Percentiles rank a stretch among this genome's conserved stretches.
Evolutionary conservation across 2,797 vertebrate species (phyloP).

Genomic region (Channa striata): DNA sequence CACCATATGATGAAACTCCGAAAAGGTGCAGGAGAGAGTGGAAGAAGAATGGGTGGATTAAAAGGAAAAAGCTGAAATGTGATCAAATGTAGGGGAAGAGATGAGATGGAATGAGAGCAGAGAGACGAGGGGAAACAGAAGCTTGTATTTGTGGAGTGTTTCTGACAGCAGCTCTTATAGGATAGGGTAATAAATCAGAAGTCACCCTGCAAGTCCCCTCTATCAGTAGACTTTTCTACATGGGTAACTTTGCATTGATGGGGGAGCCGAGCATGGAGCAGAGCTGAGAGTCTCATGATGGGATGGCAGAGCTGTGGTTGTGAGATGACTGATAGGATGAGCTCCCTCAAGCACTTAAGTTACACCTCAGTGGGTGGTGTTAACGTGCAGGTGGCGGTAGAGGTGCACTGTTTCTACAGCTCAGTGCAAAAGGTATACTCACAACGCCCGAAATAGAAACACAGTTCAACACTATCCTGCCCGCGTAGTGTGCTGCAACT

Average conservation of each 20-base stretch:
- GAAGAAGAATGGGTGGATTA: constrained; percentile 47
- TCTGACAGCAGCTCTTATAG: constrained; percentile 54
- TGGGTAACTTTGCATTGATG: constrained; percentile 68
- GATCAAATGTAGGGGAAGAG: constrained; percentile 49
- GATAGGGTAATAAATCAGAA: constrained; percentile 69
- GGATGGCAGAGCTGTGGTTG: constrained; percentile 57
- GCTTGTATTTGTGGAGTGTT: constrained; percentile 31
- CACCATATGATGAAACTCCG: constrained; percentile 12
- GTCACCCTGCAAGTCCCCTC: constrained; percentile 59
- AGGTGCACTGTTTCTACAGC: constrained; percentile 21
- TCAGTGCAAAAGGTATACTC: constrained; percentile 29
- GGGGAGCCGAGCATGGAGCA: constrained; percentile 63
- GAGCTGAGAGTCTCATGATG: constrained; percentile 66
- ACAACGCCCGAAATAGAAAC: constrained; percentile 32
- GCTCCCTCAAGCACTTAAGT: constrained; percentile 61
- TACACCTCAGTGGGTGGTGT: constrained; percentile 65
- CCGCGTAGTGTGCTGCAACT: constrained; percentile 16
- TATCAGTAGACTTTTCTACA: constrained; percentile 74
- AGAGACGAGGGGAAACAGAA: constrained; percentile 33
- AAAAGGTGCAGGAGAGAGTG: constrained; percentile 4
- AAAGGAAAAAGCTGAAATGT: constrained; percentile 54
- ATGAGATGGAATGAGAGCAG: constrained; percentile 48
- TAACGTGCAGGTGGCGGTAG: constrained; percentile 51
- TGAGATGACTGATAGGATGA: constrained; percentile 71
- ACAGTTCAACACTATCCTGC: constrained; percentile 6